phyloP scores from a whole-genome alignment of 2,888 invertebrate genomes.

The Drosophila lacicola region DNA sequence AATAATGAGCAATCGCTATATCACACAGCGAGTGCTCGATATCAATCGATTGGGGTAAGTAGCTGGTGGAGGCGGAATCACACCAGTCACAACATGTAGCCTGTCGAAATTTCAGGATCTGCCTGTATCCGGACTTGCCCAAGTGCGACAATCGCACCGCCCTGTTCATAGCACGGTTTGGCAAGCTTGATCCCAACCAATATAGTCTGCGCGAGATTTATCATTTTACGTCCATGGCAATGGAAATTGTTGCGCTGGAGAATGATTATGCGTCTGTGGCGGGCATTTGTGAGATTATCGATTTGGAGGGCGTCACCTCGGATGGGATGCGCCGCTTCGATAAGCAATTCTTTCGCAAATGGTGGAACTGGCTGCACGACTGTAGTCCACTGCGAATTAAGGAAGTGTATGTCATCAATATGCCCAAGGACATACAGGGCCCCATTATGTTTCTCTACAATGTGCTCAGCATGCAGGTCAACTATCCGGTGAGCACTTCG shows the following conservation, averaged over 20 bases:
- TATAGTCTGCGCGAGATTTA: conserved; percentile 74
- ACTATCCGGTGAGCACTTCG: conserved; percentile 63
- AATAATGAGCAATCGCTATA: conserved; percentile 68
- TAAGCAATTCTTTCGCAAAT: conserved; percentile 68
- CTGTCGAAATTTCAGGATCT: conserved; percentile 38
- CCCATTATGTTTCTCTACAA: conserved; percentile 62
- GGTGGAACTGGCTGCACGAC: conserved; percentile 72
- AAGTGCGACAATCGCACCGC: conserved; percentile 74
- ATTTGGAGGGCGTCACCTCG: conserved; percentile 65
- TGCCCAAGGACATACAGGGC: conserved; percentile 74
- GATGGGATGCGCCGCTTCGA: conserved; percentile 72
- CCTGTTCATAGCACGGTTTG: conserved; percentile 74
- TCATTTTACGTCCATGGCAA: conserved; percentile 75
- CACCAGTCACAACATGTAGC: no score
- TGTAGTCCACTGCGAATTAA: conserved; percentile 75
- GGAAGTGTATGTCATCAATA: conserved; percentile 75
- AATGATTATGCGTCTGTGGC: conserved; percentile 79
- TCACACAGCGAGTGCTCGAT: conserved; percentile 69
- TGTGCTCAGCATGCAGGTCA: conserved; percentile 61
- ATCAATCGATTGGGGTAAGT: conserved; percentile 78
- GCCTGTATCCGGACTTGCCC: conserved; percentile 74
- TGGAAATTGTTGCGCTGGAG: conserved; percentile 78
- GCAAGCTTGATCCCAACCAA: conserved; percentile 71
- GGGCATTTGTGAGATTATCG: conserved; percentile 77
- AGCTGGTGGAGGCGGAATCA: background rate